phyloP scores from a whole-genome alignment of 2,888 invertebrate species.

The Apotomis betuletana region DNA sequence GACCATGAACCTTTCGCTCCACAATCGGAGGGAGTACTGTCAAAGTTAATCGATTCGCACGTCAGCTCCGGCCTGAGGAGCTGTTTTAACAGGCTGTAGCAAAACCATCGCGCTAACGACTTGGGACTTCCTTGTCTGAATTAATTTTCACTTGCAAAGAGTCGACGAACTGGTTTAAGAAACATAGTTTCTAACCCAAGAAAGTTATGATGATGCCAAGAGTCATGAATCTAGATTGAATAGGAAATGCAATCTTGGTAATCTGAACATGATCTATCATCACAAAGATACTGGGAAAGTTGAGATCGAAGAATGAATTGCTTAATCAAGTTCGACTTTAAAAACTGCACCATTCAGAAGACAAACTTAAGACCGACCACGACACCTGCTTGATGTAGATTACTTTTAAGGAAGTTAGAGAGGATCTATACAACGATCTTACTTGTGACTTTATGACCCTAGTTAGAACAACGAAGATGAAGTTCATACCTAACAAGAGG shows the following conservation, averaged over 20 bases:
- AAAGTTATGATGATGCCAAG: neutral
- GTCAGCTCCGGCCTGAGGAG: conserved; percentile 62
- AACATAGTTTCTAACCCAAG: neutral
- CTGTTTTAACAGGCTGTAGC: conserved; percentile 58
- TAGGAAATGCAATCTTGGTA: too few relatives aligned
- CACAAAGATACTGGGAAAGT: too few relatives aligned
- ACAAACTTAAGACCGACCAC: too few relatives aligned
- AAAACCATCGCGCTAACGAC: conserved; percentile 68
- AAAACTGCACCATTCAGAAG: too few relatives aligned
- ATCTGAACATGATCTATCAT: too few relatives aligned
- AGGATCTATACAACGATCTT: too few relatives aligned
- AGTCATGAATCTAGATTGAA: neutral
- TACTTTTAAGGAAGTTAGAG: too few relatives aligned
- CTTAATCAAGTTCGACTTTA: too few relatives aligned
- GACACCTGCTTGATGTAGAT: too few relatives aligned
- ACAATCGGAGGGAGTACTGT: conserved; percentile 72
- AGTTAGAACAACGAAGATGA: neutral
- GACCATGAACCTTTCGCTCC: conserved; percentile 61
- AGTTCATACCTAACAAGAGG: neutral
- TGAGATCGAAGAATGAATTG: too few relatives aligned
- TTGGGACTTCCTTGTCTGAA: conserved; percentile 58
- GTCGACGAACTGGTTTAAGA: conserved; percentile 51
- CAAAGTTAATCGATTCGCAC: conserved; percentile 76
- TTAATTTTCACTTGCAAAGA: conserved; percentile 55
- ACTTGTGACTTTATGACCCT: too few relatives aligned